phyloP scores from a whole-genome alignment of 2,888 invertebrate genomes.

The Amphipoea lucens region DNA sequence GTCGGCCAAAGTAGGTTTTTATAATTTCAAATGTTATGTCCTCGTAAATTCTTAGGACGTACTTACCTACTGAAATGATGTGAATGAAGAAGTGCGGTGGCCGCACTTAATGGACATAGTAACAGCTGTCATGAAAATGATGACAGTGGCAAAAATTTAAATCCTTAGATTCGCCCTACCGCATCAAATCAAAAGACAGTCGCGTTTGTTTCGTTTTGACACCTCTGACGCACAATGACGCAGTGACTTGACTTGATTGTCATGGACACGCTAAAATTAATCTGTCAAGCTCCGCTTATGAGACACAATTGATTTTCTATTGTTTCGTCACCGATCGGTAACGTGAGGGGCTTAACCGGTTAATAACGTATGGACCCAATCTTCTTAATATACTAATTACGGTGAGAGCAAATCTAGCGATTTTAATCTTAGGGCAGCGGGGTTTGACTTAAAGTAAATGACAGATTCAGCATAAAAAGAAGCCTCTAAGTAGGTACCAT shows the following conservation, averaged over 20 bases:
- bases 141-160: background rate
- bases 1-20: background rate
- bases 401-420: background rate
- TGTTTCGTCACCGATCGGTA: no score
- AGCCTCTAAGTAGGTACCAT: background rate
- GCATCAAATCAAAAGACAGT: background rate
- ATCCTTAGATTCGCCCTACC: background rate
- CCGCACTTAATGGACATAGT: background rate
- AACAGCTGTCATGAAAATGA: background rate
- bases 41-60: background rate
- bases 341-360: background rate
- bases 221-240: background rate
- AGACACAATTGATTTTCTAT: no score
- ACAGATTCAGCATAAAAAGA: no score
- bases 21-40: background rate
- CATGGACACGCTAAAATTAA: background rate
- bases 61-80: no score
- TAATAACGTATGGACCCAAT: background rate
- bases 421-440: background rate
- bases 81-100: no score
- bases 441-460: background rate
- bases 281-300: no score
- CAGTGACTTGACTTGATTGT: background rate
- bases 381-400: background rate
- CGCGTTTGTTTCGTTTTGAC: background rate